phyloP scores from a whole-genome alignment of 1,140 invertebrate genomes.

The Penaeus chinensis region DNA sequence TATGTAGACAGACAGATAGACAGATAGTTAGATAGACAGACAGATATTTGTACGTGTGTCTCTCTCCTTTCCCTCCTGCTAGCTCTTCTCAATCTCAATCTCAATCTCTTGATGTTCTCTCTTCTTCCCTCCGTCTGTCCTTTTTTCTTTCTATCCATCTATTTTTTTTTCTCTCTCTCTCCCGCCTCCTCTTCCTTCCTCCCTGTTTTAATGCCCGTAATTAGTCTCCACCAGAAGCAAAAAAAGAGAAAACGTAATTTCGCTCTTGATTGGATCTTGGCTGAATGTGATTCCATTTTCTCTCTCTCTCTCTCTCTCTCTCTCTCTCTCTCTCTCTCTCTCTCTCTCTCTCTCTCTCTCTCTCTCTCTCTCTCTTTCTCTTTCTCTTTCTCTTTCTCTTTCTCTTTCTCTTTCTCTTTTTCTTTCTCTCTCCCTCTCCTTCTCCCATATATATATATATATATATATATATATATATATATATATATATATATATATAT shows the following conservation, averaged over 20 bases:
- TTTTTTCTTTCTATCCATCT: background rate
- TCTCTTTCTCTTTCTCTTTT: background rate
- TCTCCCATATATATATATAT: too few species aligned
- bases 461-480: background rate
- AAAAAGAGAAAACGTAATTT: background rate
- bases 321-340: conserved; percentile 13
- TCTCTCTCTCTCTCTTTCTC: background rate
- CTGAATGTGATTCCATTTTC: background rate
- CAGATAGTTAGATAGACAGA: too few species aligned
- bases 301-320: conserved; percentile 1
- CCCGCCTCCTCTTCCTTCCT: background rate
- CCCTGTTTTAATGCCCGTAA: background rate
- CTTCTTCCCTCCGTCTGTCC: background rate
- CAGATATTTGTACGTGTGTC: too few species aligned
- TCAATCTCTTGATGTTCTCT: background rate
- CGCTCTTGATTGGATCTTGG: background rate
- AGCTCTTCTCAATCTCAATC: background rate
- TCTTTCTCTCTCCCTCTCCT: conserved; percentile 30
- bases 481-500: conserved; percentile 7
- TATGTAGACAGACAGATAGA: too few species aligned
- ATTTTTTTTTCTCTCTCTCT: conserved; percentile 16
- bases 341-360: background rate
- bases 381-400: background rate
- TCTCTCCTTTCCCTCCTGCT: background rate
- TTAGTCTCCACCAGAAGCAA: background rate